phyloP scores from a whole-genome alignment of 2,113 vertebrate species.

The Numenius arquata region DNA sequence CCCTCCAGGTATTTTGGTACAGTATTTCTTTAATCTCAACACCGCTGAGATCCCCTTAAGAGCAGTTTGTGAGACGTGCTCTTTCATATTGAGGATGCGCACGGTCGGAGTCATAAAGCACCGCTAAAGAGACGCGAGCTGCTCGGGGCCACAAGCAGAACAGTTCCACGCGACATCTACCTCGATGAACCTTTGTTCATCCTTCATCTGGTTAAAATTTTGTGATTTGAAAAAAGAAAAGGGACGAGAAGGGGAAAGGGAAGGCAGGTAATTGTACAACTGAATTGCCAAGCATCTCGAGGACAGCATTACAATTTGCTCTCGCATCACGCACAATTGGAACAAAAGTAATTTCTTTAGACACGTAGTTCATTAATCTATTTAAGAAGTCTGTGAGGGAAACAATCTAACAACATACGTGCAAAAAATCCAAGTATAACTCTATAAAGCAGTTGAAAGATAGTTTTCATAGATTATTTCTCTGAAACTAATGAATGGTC shows the following conservation, averaged over 20 bases:
- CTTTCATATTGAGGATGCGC: accelerated
- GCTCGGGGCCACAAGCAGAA: not conserved
- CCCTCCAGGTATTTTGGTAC: not conserved
- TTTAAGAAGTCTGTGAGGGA: not conserved
- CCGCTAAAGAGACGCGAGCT: not conserved
- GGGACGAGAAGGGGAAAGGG: not conserved
- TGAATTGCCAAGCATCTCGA: not conserved
- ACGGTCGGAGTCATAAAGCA: not conserved
- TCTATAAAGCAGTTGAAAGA: not conserved
- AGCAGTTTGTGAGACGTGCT: not conserved
- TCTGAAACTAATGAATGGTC: not conserved
- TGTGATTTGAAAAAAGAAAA: not conserved
- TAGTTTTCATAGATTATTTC: not conserved
- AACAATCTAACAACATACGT: not conserved
- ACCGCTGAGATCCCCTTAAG: not conserved
- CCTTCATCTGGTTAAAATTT: not conserved
- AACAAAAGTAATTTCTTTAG: not conserved
- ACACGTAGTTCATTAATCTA: not conserved
- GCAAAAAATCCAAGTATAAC: not conserved
- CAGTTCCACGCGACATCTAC: not conserved
- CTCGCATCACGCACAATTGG: not conserved
- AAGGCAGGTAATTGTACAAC: not conserved
- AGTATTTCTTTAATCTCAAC: not conserved
- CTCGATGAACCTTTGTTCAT: not conserved
- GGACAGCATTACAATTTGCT: not conserved